Evolutionary conservation across 2,888 invertebrate species (phyloP).

Genomic region (Trichogramma evanescens): DNA sequence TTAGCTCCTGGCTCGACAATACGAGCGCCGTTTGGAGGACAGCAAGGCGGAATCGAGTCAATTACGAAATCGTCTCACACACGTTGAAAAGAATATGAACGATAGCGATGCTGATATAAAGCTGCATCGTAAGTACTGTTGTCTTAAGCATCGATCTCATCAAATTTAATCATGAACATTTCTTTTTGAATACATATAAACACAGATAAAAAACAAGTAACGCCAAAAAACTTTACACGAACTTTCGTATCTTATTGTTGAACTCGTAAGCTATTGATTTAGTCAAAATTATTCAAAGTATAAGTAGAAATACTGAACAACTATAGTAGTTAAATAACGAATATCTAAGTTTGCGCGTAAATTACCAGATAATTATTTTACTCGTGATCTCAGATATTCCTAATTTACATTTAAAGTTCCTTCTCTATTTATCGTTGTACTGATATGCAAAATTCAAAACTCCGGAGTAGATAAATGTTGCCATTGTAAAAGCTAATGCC

Average conservation of each 20-base stretch:
- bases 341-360: background rate
- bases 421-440: too few species aligned
- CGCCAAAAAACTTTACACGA: too few species aligned
- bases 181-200: background rate
- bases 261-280: too few species aligned
- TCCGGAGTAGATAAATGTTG: too few species aligned
- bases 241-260: too few species aligned
- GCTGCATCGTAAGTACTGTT: slow-evolving; percentile 49
- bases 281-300: too few species aligned
- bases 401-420: too few species aligned
- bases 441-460: too few species aligned
- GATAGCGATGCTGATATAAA: slow-evolving; percentile 48
- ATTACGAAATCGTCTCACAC: slow-evolving; percentile 57
- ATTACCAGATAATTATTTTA: slow-evolving; percentile 1
- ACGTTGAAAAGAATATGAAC: slow-evolving; percentile 51
- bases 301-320: too few species aligned
- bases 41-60: slow-evolving; percentile 65
- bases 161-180: too few species aligned
- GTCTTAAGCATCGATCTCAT: background rate
- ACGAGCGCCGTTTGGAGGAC: slow-evolving; percentile 76
- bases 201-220: background rate
- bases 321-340: too few species aligned
- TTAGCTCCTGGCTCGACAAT: slow-evolving; percentile 69
- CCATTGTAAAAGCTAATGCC: too few species aligned
- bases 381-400: background rate